These are phyloP conservation scores for Chauna torquata DNA, from an alignment of 2,113 vertebrate genomes.

Conservation along the genomic window DNA sequence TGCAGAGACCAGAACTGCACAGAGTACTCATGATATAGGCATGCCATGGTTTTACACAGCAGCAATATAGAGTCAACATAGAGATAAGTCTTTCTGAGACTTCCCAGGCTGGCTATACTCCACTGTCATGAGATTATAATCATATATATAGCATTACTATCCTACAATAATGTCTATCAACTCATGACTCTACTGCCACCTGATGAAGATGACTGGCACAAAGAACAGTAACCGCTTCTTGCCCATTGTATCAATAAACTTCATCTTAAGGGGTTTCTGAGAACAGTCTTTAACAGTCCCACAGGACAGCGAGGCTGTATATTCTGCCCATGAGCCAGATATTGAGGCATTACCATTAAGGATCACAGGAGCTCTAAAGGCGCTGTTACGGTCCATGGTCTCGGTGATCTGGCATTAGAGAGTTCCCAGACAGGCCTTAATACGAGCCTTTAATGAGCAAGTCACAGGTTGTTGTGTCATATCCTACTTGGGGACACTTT, in stretches of 20 bases:
- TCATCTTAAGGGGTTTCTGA: conserved; percentile 14
- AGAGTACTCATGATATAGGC: not conserved
- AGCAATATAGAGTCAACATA: not conserved
- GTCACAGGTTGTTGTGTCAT: not conserved
- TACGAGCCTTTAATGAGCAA: not conserved
- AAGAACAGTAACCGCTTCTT: conserved; percentile 30
- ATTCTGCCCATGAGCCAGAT: conserved; percentile 4
- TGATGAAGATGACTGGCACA: conserved; percentile 25
- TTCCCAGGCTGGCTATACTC: not conserved
- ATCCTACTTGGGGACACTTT: not conserved
- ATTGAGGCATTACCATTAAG: conserved; percentile 1
- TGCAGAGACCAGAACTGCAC: not conserved
- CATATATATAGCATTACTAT: not conserved
- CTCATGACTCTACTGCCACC: not conserved
- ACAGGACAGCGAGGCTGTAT: not conserved
- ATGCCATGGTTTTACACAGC: not conserved
- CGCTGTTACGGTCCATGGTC: not conserved
- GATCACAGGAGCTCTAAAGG: not conserved
- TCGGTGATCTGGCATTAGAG: conserved; percentile 2
- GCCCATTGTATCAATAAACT: conserved; percentile 36
- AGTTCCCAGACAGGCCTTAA: conserved; percentile 20
- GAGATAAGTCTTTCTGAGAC: not conserved
- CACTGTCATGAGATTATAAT: not conserved
- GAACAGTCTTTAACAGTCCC: conserved; percentile 49
- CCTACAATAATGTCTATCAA: not conserved